These are phyloP conservation scores for Ennomos erosarius DNA, from an alignment of 2,888 invertebrate species.

Conservation along the genomic window DNA sequence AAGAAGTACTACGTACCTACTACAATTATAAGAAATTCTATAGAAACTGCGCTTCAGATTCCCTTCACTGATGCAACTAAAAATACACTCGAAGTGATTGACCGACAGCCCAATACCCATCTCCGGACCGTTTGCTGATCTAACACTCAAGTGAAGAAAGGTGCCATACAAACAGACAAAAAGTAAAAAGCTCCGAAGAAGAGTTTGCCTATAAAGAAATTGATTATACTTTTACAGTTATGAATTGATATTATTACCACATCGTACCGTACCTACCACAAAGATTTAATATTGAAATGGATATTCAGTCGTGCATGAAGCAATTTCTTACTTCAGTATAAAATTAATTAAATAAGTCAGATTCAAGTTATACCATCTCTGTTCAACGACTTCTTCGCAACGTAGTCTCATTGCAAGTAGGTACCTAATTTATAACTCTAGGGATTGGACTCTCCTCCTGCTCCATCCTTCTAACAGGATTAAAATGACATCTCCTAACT, in stretches of 20 bases:
- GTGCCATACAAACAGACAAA: constrained; percentile 22
- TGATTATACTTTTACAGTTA: constrained; percentile 27
- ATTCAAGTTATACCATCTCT: constrained; percentile 19
- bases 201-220: constrained; percentile 17
- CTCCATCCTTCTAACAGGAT: constrained; percentile 57
- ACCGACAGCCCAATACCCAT: constrained; percentile 36
- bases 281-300: constrained; percentile 22
- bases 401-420: constrained; percentile 29
- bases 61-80: constrained; percentile 11
- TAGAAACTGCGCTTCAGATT: constrained; percentile 5
- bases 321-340: constrained; percentile 20
- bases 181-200: constrained; percentile 21
- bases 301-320: constrained; percentile 29
- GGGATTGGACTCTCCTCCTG: constrained; percentile 46
- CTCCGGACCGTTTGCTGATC: constrained; percentile 39
- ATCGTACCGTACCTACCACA: constrained; percentile 11
- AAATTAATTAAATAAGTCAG: constrained; percentile 36
- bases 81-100: constrained; percentile 39
- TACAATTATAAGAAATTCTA: background rate
- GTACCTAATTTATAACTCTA: constrained; percentile 52
- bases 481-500: constrained; percentile 54
- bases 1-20: no score
- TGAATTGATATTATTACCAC: constrained; percentile 13
- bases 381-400: constrained; percentile 5
- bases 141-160: constrained; percentile 37